Base-by-base conservation (phyloP, 2,113 vertebrate genomes). In the Copsychus sechellarum region DNA sequence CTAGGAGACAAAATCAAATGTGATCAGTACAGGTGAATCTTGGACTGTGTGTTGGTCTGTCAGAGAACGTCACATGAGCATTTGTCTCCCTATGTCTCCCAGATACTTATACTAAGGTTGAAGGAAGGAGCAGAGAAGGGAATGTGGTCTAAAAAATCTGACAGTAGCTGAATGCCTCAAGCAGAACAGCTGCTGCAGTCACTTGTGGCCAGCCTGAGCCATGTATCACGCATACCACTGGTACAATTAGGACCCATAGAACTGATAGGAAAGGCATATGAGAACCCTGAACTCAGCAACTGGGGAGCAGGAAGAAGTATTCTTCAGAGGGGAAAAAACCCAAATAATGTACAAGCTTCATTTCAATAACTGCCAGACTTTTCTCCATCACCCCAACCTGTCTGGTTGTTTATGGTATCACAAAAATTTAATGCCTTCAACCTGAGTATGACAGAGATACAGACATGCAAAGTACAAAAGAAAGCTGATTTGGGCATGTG, bases 221-320 rank as follows among this genome's bases (percentile, higher is more conserved):
- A 66, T 2, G 5, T 29, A 42, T 45, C 53, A n/a, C 15, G 70
- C 54, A 62, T 9, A 70, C 16, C 7, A 77, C 23, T 47, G 19
- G 19, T 42, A 66, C 23, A 89, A 34, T 23, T 38, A 25, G 12
- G 26, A 73, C 19, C 6, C 29, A 50, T 11, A 8, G 6, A 73
- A 0, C 0, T 24, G 14, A 42, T 0, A 81, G 17, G 6, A 88
- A 23, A 34, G 9, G 16, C 14, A 67, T 0, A 76, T 23, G 21
- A 79, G 18, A 86, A 40, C 17, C 5, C 24, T 53, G 25, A 58
- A 54, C 18, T 69, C 17, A 65, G 17, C 26, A 50, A 28, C 18
- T 19, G 15, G 14, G 11, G 14, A 76, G 5, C 29, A 42, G 24
- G 9, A 76, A 77, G n/a, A 90, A 82, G 26, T 48, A 71, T 6